Evolutionary conservation across 2,888 invertebrate species (phyloP), one percentile per base, ranked within the genome.

Genomic region (Venusia cambrica): DNA sequence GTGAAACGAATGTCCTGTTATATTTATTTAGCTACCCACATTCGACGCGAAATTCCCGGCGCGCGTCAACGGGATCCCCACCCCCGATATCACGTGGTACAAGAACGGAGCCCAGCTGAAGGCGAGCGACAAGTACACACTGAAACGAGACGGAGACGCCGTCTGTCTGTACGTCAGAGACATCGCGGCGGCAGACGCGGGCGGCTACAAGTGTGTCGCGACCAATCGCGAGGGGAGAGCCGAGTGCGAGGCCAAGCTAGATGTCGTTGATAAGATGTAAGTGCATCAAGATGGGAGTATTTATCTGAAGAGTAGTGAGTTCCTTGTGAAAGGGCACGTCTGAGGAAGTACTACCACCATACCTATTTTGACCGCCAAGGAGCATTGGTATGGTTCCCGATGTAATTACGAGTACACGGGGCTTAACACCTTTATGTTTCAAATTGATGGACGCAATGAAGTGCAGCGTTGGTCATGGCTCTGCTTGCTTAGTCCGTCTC

Each of bases 41-140:
- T 90, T 92, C 63, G 95, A 95, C 72, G 94, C 93, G 1, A 96
- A 95, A 61, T 94, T 97, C 74, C 90, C 93, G 0, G 95, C 94
- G 0, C 91, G 94, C 1, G 92, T 96, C 0, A 90, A 89, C 28
- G 96, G 96, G 4, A 89, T 95, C 2, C 97, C 97, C 0, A 87
- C 90, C 21, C 97, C 98, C 0, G 94, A 95, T 4, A 89, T 98
- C 8, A 85, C 90, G 0, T 98, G 98, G 98, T 94, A 91, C 78
- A 94, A 93, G 77, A 92, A 97, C 73, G 95, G 94, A 3, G 88
- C 90, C 35, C 92, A 91, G 0, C 89, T 98, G 7, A 73, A 78
- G 1, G 90, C 92, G 44, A 81, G 89, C 1, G 91, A 92, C 28
- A 96, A 95, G 68, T 95, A 93, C 69, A 90, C 90, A 45, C 87